Evolutionary conservation across 64 coral and sea anemone species (phyloP).

Genomic region (Pocillopora damicornis): DNA sequence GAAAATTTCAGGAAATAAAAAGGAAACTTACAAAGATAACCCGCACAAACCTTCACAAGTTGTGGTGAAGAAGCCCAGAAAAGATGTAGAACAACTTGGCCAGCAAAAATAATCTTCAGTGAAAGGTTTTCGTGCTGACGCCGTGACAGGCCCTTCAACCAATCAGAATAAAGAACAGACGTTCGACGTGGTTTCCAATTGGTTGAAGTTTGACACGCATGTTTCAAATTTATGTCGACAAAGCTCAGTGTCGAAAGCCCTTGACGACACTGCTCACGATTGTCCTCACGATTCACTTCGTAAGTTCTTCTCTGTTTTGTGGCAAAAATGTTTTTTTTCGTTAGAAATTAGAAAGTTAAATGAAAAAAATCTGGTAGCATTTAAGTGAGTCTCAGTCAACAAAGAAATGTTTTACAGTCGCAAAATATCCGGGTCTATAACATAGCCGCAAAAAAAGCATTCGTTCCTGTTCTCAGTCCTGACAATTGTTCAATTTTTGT

Average conservation of each 20-base stretch:
- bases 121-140: conserved; percentile 41
- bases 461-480: too few relatives aligned
- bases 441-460: too few relatives aligned
- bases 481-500: too few relatives aligned
- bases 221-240: conserved; percentile 24
- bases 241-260: conserved; percentile 6
- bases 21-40: not conserved
- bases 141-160: not conserved
- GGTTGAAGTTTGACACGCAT: conserved; percentile 36
- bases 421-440: too few relatives aligned
- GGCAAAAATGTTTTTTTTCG: too few relatives aligned
- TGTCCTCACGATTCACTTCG: not conserved
- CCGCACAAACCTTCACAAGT: conserved; percentile 2
- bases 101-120: not conserved
- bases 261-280: conserved; percentile 37
- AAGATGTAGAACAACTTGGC: conserved; percentile 15
- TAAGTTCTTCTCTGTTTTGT: too few relatives aligned
- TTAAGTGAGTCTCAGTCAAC: too few relatives aligned
- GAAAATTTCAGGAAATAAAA: not conserved
- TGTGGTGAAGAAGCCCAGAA: not conserved
- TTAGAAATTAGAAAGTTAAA: too few relatives aligned
- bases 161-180: conserved; percentile 15
- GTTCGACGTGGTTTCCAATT: conserved; percentile 47
- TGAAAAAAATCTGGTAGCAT: too few relatives aligned
- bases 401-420: too few relatives aligned